These are phyloP conservation scores for Eonycteris spelaea DNA, from an alignment of 2,113 vertebrate species.

Conservation along the genomic window DNA sequence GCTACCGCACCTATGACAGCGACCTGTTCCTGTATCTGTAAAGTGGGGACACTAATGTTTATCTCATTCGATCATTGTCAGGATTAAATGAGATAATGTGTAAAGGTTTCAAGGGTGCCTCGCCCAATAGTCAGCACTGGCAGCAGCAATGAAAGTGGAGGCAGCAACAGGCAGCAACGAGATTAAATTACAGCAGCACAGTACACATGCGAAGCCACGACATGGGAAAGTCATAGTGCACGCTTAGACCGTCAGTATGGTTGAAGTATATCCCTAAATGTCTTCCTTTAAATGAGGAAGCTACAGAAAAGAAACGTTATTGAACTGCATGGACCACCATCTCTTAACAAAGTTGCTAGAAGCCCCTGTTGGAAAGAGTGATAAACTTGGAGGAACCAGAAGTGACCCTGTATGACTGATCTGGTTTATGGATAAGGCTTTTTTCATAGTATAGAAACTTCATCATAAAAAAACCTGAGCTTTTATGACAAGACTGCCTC, in stretches of 20 bases:
- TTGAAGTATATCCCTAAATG: accelerated
- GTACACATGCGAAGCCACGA: accelerated
- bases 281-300: not conserved
- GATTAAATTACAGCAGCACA: not conserved
- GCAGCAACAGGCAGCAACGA: not conserved
- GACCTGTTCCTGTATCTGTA: not conserved
- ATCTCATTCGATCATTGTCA: accelerated
- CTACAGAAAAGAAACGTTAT: not conserved
- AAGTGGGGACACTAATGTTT: not conserved
- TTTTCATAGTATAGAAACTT: not conserved
- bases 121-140: accelerated
- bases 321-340: not conserved
- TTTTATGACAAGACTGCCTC: not conserved
- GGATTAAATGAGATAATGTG: not conserved
- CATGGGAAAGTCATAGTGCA: accelerated
- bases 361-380: not conserved
- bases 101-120: not conserved
- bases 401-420: not conserved
- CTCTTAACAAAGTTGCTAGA: not conserved
- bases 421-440: not conserved
- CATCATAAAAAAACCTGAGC: not conserved
- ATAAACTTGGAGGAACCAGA: not conserved
- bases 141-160: accelerated
- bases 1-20: accelerated
- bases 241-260: accelerated